Conservation (phyloP, 2,797 vertebrate genomes). For the Forpus xanthops region DNA sequence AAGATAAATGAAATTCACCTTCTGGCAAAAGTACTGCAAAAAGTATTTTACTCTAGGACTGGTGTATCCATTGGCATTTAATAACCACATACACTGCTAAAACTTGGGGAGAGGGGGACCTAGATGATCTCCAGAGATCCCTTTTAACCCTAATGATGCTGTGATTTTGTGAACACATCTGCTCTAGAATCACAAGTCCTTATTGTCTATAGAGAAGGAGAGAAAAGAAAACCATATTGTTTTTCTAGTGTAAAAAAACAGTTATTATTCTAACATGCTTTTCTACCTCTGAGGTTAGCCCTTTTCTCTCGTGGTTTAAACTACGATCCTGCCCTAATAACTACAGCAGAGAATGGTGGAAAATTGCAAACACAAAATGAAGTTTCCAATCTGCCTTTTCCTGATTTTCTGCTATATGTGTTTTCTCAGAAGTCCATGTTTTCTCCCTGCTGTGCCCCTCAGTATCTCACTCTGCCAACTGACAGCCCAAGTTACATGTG, state of each 20-base stretch:
- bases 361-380: background rate
- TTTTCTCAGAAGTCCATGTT: background rate
- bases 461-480: background rate
- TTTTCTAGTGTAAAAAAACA: background rate
- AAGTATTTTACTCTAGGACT: background rate
- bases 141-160: background rate
- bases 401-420: background rate
- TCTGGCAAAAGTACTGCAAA: background rate
- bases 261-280: background rate
- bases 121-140: background rate
- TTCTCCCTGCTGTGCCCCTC: background rate
- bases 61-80: background rate
- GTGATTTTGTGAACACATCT: background rate
- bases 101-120: background rate
- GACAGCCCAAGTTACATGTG: background rate
- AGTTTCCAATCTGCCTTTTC: background rate
- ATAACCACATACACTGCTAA: background rate
- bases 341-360: background rate
- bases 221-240: background rate
- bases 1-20: background rate
- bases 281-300: background rate
- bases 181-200: background rate
- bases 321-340: background rate
- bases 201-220: accelerated
- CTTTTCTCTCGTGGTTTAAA: background rate